phyloP scores from a whole-genome alignment of 2,888 invertebrate genomes.

The Lamellibrachia satsuma region DNA sequence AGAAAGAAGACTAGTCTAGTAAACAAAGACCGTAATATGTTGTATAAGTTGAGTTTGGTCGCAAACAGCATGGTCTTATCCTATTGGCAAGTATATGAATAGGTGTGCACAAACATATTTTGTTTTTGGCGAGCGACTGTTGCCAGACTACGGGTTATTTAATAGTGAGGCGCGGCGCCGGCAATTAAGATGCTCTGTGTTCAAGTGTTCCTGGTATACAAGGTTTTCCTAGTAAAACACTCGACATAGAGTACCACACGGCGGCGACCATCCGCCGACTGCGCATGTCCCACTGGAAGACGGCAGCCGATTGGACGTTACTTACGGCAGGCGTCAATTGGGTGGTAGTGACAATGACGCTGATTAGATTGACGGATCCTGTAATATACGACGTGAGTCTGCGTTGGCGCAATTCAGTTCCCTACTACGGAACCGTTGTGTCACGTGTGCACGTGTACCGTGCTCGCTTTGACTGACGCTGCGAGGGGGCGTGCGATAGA shows the following conservation, averaged over 20 bases:
- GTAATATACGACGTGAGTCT: not conserved
- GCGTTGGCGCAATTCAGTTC: not conserved
- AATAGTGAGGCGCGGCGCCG: too few relatives aligned
- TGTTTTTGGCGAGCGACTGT: too few relatives aligned
- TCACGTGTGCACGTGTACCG: not conserved
- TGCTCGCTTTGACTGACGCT: not conserved
- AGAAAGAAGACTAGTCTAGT: too few relatives aligned
- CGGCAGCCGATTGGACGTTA: not conserved
- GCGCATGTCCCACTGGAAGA: not conserved
- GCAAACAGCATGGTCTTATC: too few relatives aligned
- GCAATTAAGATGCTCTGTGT: too few relatives aligned
- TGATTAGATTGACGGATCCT: not conserved
- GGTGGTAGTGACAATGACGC: not conserved
- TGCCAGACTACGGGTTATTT: too few relatives aligned
- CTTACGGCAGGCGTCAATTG: not conserved
- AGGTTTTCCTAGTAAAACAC: slow-evolving; percentile 17
- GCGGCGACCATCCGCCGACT: not conserved
- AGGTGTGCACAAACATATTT: too few relatives aligned
- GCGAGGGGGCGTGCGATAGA: not conserved
- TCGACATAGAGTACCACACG: not conserved
- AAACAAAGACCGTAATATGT: too few relatives aligned
- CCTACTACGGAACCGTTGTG: not conserved
- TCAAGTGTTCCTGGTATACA: not conserved
- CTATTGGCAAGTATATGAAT: too few relatives aligned
- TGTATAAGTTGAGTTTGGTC: too few relatives aligned